These are phyloP conservation scores for Picus viridis DNA, from an alignment of 2,797 vertebrate genomes.

Conservation along the genomic window DNA sequence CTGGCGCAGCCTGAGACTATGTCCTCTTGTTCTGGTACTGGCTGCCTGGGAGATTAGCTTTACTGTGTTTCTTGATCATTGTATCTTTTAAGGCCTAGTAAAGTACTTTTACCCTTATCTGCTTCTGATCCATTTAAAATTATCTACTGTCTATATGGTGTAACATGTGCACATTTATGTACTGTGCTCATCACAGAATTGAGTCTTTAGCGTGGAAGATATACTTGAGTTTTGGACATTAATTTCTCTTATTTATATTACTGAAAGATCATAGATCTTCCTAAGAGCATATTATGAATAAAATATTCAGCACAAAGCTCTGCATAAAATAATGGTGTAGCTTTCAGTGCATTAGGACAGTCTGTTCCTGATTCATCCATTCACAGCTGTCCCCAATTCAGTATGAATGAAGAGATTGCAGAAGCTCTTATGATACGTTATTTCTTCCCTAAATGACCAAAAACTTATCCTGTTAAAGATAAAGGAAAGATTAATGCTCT, in stretches of 20 bases:
- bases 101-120: background rate
- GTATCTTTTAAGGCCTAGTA: background rate
- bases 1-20: too few relatives aligned
- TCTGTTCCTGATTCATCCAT: background rate
- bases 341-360: background rate
- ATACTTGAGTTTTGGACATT: background rate
- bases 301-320: slow-evolving; percentile 18
- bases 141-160: background rate
- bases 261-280: background rate
- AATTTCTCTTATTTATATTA: background rate
- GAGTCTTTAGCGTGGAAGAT: background rate
- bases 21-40: too few relatives aligned
- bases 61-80: background rate
- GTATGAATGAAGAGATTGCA: background rate
- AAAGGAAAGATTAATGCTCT: background rate
- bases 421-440: background rate
- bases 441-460: background rate
- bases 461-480: background rate
- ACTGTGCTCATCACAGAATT: background rate
- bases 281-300: background rate
- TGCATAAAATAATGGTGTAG: background rate
- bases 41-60: too few relatives aligned
- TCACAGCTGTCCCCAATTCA: background rate
- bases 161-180: background rate
- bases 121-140: background rate